Conservation (phyloP, 2,888 invertebrate genomes). For the Cephus runcator region DNA sequence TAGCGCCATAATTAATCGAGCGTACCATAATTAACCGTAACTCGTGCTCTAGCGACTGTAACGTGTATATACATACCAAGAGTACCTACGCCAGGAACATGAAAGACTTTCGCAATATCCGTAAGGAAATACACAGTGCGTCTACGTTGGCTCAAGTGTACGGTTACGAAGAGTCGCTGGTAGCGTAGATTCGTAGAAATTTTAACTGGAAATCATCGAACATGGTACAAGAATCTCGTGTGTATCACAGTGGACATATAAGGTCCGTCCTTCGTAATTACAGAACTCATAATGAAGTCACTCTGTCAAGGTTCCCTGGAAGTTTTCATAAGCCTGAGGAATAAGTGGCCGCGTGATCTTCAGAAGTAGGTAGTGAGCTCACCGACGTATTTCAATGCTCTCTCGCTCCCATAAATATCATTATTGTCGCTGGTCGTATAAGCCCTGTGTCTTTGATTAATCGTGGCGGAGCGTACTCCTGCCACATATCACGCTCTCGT, state of each 20-base stretch:
- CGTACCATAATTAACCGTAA: conserved; percentile 15
- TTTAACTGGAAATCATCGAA: background rate
- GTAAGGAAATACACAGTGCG: background rate
- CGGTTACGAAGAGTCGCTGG: background rate
- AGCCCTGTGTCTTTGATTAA: background rate
- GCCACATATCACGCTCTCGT: background rate
- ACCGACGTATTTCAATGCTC: background rate
- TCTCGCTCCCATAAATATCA: background rate
- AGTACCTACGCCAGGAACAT: background rate
- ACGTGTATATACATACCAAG: background rate
- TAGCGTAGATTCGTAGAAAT: background rate
- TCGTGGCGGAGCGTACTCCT: background rate
- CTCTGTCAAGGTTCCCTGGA: conserved; percentile 49
- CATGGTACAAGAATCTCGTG: background rate
- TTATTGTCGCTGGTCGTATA: background rate
- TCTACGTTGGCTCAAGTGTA: background rate
- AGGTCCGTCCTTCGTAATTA: conserved; percentile 43
- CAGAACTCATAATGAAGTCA: conserved; percentile 51
- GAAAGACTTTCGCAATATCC: background rate
- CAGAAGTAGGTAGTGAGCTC: background rate
- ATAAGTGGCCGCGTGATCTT: conserved; percentile 12
- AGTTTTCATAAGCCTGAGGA: conserved; percentile 30
- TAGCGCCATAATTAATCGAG: conserved; percentile 12
- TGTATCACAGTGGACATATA: conserved; percentile 33
- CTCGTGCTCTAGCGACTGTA: background rate